A percentile compares a stretch with the other conserved stretches of the same genome.
These are phyloP conservation scores for Cabera pusaria DNA, from an alignment of 2,888 invertebrate genomes.

Conservation along the genomic window DNA sequence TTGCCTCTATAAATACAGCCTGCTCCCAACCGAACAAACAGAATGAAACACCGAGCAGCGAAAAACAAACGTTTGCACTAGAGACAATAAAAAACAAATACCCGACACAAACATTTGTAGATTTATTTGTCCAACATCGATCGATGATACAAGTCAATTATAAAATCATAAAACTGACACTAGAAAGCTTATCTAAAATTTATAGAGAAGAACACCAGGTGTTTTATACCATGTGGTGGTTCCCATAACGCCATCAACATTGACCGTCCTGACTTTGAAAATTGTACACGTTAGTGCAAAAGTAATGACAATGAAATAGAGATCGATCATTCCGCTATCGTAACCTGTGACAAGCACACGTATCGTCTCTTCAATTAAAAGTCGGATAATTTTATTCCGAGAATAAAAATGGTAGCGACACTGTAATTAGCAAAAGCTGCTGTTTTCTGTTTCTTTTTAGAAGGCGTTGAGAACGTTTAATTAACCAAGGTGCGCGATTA, in stretches of 20 bases:
- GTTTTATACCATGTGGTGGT: conserved; percentile 48
- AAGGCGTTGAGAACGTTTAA: too few relatives aligned
- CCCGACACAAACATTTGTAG: neutral
- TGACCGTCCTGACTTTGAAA: conserved; percentile 55
- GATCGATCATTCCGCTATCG: conserved; percentile 57
- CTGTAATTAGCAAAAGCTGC: neutral
- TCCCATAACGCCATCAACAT: conserved; percentile 51
- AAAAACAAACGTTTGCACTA: conserved; percentile 16
- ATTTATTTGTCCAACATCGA: conserved; percentile 14
- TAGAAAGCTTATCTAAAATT: conserved; percentile 55
- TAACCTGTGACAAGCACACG: conserved; percentile 14
- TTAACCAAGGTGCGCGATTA: conserved; percentile 11
- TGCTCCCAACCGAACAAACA: conserved; percentile 5
- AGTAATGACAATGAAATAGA: conserved; percentile 52
- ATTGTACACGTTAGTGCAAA: conserved; percentile 64
- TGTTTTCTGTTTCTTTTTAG: neutral
- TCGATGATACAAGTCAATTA: conserved; percentile 14
- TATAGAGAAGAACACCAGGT: conserved; percentile 58
- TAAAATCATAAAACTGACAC: conserved; percentile 39
- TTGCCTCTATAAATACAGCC: conserved; percentile 1
- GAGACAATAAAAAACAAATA: conserved; percentile 17
- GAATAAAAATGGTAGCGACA: conserved; percentile 4
- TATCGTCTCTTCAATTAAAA: conserved; percentile 9
- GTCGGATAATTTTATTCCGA: neutral
- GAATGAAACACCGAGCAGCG: conserved; percentile 8